These are phyloP conservation scores for Exocentrus adspersus DNA, from an alignment of 2,888 invertebrate genomes.

Conservation along the genomic window DNA sequence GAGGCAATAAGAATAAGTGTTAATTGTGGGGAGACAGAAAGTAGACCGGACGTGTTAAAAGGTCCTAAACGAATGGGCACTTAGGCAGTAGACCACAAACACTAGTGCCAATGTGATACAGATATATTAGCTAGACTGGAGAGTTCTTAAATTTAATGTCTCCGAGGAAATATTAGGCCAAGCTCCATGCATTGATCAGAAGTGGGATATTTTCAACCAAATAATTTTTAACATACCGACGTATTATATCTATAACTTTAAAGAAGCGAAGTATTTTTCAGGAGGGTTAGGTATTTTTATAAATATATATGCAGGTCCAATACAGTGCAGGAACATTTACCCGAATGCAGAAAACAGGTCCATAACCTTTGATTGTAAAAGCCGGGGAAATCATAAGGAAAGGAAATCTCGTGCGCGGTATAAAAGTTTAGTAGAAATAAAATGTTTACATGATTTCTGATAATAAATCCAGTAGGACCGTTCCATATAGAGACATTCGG, in stretches of 20 bases:
- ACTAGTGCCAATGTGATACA: constrained; percentile 55
- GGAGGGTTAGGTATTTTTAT: too few relatives aligned
- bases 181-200: not conserved
- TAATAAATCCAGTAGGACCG: constrained; percentile 61
- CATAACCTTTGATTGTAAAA: constrained; percentile 14
- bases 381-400: constrained; percentile 2
- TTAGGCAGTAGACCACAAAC: constrained; percentile 62
- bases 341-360: not conserved
- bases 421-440: constrained; percentile 62
- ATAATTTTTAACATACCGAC: too few relatives aligned
- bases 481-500: constrained; percentile 60
- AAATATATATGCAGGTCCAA: not conserved
- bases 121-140: constrained; percentile 40
- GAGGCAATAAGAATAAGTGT: constrained; percentile 40
- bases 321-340: not conserved
- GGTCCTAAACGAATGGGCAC: constrained; percentile 63
- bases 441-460: constrained; percentile 62
- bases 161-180: not conserved
- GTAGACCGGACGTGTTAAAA: constrained; percentile 62
- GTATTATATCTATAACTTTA: not conserved
- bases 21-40: constrained; percentile 58
- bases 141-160: not conserved
- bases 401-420: constrained; percentile 56
- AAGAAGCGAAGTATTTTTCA: too few relatives aligned
- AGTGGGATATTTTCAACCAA: not conserved